Evolutionary conservation across 2,888 invertebrate genomes (phyloP).

Genomic region (Pteria penguin): DNA sequence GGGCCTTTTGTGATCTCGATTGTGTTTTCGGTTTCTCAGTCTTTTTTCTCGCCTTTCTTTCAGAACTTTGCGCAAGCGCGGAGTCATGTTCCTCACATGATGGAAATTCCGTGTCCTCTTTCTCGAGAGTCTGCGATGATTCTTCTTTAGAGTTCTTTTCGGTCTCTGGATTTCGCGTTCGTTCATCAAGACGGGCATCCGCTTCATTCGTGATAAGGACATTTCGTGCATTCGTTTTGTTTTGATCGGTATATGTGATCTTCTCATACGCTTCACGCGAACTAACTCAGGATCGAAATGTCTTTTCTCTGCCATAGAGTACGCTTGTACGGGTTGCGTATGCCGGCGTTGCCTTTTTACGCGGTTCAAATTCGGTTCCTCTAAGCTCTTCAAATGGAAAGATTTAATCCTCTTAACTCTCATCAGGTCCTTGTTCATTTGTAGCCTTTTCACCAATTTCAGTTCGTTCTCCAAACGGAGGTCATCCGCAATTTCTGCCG

Average conservation of each 20-base stretch:
- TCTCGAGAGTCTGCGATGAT: no score
- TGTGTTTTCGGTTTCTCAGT: no score
- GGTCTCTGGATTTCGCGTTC: neutral
- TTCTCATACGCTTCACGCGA: neutral
- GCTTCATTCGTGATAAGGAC: neutral
- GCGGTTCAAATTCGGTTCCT: no score
- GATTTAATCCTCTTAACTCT: neutral
- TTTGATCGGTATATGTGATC: neutral
- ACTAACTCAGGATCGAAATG: neutral
- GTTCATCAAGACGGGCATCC: neutral
- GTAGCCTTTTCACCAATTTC: neutral
- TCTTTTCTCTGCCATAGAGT: neutral
- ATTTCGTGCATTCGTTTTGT: neutral
- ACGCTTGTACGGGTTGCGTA: neutral
- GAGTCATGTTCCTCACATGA: no score
- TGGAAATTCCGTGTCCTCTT: no score
- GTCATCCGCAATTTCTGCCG: neutral
- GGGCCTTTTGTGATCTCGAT: no score
- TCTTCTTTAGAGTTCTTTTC: no score
- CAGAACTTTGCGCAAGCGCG: no score
- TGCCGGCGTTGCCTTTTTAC: no score
- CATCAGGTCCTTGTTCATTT: neutral
- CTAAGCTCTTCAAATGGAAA: no score
- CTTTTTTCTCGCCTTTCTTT: no score
- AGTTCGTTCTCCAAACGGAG: neutral